Conservation (phyloP, 1,140 invertebrate genomes). For the Pseudomyrmex flavicornis region DNA sequence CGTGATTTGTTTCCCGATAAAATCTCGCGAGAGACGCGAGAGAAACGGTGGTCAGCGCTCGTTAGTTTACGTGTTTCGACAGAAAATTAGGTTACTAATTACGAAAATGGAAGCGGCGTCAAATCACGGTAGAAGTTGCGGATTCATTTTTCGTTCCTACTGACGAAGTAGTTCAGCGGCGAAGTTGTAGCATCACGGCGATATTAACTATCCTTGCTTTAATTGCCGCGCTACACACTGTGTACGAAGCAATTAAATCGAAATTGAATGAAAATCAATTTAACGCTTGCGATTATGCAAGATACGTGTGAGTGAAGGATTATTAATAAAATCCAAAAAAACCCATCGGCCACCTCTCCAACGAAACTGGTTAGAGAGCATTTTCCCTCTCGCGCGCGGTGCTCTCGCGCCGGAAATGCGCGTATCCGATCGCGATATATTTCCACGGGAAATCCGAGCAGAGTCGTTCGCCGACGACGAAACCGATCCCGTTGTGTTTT, state of each 20-base stretch:
- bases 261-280: slow-evolving; percentile 22
- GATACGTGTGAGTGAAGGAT: neutral
- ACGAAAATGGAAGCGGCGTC: slow-evolving; percentile 10
- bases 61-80: slow-evolving; percentile 3
- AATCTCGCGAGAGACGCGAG: neutral
- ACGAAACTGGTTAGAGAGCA: no score
- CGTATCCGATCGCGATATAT: neutral
- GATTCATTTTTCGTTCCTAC: neutral
- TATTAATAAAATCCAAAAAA: neutral
- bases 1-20: slow-evolving; percentile 31
- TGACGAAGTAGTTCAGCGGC: neutral
- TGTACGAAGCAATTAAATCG: slow-evolving; percentile 25
- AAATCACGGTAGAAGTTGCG: slow-evolving; percentile 12
- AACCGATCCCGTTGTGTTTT: slow-evolving; percentile 48
- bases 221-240: neutral
- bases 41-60: neutral
- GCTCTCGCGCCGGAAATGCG: slow-evolving; percentile 44
- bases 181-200: neutral
- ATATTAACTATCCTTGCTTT: neutral
- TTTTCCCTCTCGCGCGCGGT: neutral
- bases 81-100: slow-evolving; percentile 45
- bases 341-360: no score
- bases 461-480: neutral
- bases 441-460: slow-evolving; percentile 13
- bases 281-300: slow-evolving; percentile 2